Conservation (phyloP, 1,140 invertebrate genomes). For the Phortica variegata region DNA sequence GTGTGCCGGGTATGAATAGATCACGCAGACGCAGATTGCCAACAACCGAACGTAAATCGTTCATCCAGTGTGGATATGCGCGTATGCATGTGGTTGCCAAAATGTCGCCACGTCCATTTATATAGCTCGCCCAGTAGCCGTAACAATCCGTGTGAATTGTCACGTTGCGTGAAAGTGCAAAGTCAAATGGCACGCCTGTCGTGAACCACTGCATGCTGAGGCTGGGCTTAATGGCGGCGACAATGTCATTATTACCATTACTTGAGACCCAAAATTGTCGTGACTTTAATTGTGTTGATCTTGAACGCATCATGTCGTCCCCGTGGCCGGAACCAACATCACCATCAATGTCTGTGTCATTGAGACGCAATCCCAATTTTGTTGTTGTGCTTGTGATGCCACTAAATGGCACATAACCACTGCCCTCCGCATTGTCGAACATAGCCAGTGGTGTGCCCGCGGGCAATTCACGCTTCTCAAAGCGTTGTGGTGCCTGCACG, state of each 20-base stretch:
- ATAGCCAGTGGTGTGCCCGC: slow-evolving; percentile 32
- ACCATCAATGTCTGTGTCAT: no score
- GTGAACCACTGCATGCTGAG: slow-evolving; percentile 40
- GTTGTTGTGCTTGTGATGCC: slow-evolving; percentile 23
- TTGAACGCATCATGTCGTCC: neutral
- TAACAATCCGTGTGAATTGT: slow-evolving; percentile 35
- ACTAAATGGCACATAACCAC: slow-evolving; percentile 33
- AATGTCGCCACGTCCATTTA: slow-evolving; percentile 33
- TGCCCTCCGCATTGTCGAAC: slow-evolving; percentile 26
- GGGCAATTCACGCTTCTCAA: slow-evolving; percentile 24
- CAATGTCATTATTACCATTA: slow-evolving; percentile 29
- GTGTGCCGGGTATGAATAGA: slow-evolving; percentile 66
- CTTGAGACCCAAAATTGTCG: slow-evolving; percentile 39
- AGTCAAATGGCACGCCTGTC: slow-evolving; percentile 47
- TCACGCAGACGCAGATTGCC: slow-evolving; percentile 57
- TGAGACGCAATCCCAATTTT: no score
- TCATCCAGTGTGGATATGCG: slow-evolving; percentile 66
- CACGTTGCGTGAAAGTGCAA: slow-evolving; percentile 31
- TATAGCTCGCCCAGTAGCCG: slow-evolving; percentile 52
- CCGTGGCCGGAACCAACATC: no score
- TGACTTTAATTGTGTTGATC: no score
- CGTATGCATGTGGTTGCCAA: slow-evolving; percentile 57
- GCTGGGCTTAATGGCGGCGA: slow-evolving; percentile 38
- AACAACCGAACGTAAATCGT: slow-evolving; percentile 54
- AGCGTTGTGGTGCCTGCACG: slow-evolving; percentile 29